Percentiles rank a stretch among this genome's conserved stretches.
Evolutionary conservation across 2,113 vertebrate species (phyloP).

Genomic region (Amblyornis subalaris): DNA sequence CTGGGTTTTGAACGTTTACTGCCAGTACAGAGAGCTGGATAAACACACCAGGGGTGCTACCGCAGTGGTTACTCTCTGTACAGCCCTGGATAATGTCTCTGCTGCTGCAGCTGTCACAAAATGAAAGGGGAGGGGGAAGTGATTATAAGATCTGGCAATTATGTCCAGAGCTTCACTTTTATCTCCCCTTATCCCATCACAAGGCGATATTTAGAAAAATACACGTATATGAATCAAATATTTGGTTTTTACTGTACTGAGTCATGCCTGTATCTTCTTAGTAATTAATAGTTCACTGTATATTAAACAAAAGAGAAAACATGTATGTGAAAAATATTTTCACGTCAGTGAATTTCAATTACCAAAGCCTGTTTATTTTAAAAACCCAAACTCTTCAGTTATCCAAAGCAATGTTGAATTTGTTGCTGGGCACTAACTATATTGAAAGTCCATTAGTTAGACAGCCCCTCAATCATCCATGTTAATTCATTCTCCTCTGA

Average conservation of each 20-base stretch:
- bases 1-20: neutral
- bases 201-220: neutral
- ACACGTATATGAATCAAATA: neutral
- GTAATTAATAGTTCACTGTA: neutral
- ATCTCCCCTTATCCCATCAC: neutral
- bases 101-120: slow-evolving; percentile 10
- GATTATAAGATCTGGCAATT: slow-evolving; percentile 9
- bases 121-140: neutral
- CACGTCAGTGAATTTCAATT: slow-evolving; percentile 13
- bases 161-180: neutral
- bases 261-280: neutral
- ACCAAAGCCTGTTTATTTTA: neutral
- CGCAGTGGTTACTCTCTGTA: neutral
- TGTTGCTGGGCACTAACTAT: neutral
- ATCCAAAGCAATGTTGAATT: neutral
- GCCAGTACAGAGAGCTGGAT: neutral
- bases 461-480: neutral
- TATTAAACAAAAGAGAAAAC: neutral
- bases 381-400: neutral
- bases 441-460: slow-evolving; percentile 8
- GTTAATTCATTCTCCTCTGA: slow-evolving; percentile 5
- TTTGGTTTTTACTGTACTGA: neutral
- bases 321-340: neutral
- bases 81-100: slow-evolving; percentile 4
- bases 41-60: neutral